Conservation (phyloP, 2,113 vertebrate genomes). For the Trachemys scripta region DNA sequence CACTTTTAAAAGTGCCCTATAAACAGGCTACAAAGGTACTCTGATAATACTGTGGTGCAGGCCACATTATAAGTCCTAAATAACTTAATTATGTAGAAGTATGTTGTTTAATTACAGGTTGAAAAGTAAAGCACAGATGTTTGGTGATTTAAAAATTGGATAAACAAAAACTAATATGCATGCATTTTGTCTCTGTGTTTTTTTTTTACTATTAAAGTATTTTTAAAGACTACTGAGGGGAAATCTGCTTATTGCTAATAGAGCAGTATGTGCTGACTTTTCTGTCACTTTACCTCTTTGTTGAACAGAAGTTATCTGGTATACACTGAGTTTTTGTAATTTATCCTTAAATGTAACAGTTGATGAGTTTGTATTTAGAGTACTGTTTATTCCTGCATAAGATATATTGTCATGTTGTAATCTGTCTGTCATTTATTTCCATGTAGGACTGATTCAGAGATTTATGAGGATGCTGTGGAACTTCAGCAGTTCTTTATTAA, state of each 20-base stretch:
- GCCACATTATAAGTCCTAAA: neutral
- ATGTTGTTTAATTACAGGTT: neutral
- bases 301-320: neutral
- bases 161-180: neutral
- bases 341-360: neutral
- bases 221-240: neutral
- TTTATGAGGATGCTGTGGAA: slow-evolving; percentile 97
- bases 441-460: slow-evolving; percentile 96
- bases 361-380: neutral
- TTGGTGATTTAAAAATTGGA: neutral
- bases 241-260: neutral
- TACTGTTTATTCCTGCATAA: neutral
- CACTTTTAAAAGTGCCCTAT: neutral
- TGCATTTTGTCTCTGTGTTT: neutral
- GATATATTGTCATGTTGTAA: neutral
- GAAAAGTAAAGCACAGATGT: neutral
- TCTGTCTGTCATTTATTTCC: neutral
- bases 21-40: neutral
- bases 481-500: slow-evolving; percentile 98
- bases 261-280: neutral
- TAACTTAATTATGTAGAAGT: neutral
- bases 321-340: neutral
- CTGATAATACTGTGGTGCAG: neutral
- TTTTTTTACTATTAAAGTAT: neutral
- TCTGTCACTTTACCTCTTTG: neutral